Conservation (phyloP, 2,113 vertebrate genomes). For the Nycticebus coucang region DNA sequence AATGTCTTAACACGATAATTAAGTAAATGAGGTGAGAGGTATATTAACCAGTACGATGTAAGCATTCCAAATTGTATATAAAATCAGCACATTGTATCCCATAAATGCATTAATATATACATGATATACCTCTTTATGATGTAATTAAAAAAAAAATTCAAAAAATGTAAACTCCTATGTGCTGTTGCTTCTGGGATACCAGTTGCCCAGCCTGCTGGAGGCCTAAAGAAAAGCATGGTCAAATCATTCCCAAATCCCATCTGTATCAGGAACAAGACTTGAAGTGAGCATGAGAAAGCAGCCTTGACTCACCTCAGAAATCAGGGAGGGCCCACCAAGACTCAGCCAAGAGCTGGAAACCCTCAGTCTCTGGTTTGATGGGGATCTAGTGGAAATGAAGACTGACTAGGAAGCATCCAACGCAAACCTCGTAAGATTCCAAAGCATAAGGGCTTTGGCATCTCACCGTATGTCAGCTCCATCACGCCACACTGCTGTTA, state of each 20-base stretch:
- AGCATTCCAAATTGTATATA: too few relatives aligned
- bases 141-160: too few relatives aligned
- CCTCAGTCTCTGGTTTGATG: neutral
- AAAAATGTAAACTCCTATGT: neutral
- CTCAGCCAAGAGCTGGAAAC: neutral
- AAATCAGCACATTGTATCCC: too few relatives aligned
- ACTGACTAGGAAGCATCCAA: fast-evolving
- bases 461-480: neutral
- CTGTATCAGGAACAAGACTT: neutral
- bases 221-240: neutral
- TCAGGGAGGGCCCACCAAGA: neutral
- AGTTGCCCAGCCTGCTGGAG: neutral
- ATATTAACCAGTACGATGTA: too few relatives aligned
- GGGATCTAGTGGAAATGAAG: neutral
- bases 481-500: neutral
- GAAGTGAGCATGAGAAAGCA: neutral
- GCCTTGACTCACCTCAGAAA: neutral
- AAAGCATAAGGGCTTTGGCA: fast-evolving
- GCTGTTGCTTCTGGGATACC: neutral
- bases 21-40: too few relatives aligned
- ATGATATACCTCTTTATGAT: too few relatives aligned
- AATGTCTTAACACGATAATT: too few relatives aligned
- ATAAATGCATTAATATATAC: too few relatives aligned
- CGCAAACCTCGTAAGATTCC: fast-evolving
- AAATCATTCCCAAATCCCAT: neutral